Conservation (phyloP, 2,888 invertebrate species). For the Conops quadrifasciatus region DNA sequence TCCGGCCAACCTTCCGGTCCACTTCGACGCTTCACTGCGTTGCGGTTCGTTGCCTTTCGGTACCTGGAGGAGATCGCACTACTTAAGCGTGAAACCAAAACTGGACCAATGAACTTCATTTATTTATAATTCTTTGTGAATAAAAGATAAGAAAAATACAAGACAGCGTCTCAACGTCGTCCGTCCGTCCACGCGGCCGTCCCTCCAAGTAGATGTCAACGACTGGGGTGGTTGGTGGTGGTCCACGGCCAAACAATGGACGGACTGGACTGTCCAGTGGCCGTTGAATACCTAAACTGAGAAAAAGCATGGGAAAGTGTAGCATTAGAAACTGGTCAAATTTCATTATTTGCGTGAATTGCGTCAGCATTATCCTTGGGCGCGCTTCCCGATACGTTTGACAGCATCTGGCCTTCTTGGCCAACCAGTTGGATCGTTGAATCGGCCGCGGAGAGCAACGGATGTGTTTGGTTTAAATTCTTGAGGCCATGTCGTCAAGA, state of each 20-base stretch:
- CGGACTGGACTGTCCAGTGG: conserved; percentile 13
- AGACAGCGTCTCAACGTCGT: neutral
- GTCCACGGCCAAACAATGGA: neutral
- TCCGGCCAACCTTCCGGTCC: neutral
- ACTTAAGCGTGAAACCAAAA: conserved; percentile 27
- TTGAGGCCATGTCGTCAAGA: too few relatives aligned
- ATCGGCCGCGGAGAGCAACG: too few relatives aligned
- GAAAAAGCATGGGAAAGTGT: neutral
- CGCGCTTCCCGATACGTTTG: neutral
- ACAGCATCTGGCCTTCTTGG: neutral
- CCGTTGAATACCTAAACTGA: neutral
- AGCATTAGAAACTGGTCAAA: neutral
- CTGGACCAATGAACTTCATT: conserved; percentile 30
- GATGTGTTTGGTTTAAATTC: too few relatives aligned
- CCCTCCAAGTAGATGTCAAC: conserved; percentile 3
- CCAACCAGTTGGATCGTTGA: neutral
- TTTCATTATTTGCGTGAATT: neutral
- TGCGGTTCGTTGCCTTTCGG: conserved; percentile 4
- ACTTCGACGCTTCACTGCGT: neutral
- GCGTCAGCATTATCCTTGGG: neutral
- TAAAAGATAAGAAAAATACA: neutral
- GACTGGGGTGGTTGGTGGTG: conserved; percentile 1
- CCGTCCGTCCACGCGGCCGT: neutral
- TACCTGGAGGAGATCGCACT: neutral
- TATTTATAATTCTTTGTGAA: conserved; percentile 17